Evolutionary conservation across 2,888 invertebrate genomes (phyloP), one percentile per base, ranked within the genome.

Genomic region (Cerastoderma edule): DNA sequence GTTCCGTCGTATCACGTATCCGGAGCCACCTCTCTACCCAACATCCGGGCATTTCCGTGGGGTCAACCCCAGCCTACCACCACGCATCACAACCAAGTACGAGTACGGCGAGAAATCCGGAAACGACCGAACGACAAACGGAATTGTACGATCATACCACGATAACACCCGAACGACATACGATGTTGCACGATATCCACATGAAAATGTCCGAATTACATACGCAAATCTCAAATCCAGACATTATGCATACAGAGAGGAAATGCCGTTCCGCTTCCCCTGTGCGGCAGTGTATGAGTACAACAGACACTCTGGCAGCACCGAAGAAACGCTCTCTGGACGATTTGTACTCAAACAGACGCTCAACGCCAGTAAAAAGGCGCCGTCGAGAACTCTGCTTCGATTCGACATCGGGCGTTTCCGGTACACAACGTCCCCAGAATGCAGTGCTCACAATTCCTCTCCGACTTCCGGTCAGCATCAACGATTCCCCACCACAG

Each of bases 401-500:
- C 27, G 60, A 33, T 39, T 60, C 60, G 22, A 28, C 39, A 2
- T 19, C 39, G 4, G 22, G 27, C 22, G 39, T 22, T 32, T 33
- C 33, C n/a, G 60, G 60, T n/a, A 13, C 60, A 1, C 39, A 60
- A n/a, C 22, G 60, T 39, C 22, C 66, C 48, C 66, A 50, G 33
- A 50, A 66, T 50, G 48, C 79, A 27, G 73, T 75, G n/a, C 50
- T 81, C 19, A 60, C 67, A 50, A 75, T 81, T 54, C 81, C 81
- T 27, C 63, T 71, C 39, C 65, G 81, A 33, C 70, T 73, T 78
- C 73, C 78, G 44, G 76, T 78, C 33, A 53, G 64, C 33, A 66
- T 69, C 64, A 72, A 69, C 46, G 70, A 75, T 19, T 75, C 81
- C 3, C 75, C 81, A 24, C 75, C 81, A 35, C 81, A 81, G 50